Conservation (phyloP, 2,797 vertebrate species). For the Moxostoma hubbsi region DNA sequence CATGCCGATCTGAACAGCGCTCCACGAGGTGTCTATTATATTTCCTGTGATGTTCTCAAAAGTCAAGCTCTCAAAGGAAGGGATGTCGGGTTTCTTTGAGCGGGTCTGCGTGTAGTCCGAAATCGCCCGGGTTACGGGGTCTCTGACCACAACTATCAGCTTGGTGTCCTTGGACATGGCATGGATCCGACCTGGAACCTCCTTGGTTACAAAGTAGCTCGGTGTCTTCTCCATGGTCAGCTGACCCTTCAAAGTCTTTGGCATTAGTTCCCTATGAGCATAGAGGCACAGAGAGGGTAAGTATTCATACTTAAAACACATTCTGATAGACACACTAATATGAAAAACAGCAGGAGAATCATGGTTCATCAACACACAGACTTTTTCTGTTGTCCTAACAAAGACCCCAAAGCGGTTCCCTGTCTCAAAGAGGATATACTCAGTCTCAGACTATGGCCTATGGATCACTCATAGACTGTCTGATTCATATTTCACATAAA, state of each 20-base stretch:
- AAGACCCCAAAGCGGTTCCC: not conserved
- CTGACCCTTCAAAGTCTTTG: constrained; percentile 88
- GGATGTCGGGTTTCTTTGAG: constrained; percentile 92
- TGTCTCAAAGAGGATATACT: constrained; percentile 14
- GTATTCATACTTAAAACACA: constrained; percentile 8
- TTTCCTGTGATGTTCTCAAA: constrained; percentile 88
- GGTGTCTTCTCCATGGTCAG: constrained; percentile 97
- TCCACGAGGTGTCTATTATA: constrained; percentile 91
- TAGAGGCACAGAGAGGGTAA: constrained; percentile 18
- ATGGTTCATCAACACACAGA: not conserved
- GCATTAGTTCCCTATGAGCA: constrained; percentile 88
- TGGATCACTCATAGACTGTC: not conserved
- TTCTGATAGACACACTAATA: not conserved
- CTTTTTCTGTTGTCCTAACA: not conserved
- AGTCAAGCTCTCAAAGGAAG: constrained; percentile 90
- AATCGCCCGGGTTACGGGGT: constrained; percentile 92
- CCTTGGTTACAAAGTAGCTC: constrained; percentile 92
- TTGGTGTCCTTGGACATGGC: constrained; percentile 90
- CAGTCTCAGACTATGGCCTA: not conserved
- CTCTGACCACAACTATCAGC: constrained; percentile 91
- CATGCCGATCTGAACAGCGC: constrained; percentile 93
- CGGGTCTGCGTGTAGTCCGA: constrained; percentile 96
- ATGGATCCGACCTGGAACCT: constrained; percentile 88
- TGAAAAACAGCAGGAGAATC: constrained; percentile 23
- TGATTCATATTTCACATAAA: not conserved